Conservation (phyloP, 1,140 invertebrate genomes). For the Zophobas morio region DNA sequence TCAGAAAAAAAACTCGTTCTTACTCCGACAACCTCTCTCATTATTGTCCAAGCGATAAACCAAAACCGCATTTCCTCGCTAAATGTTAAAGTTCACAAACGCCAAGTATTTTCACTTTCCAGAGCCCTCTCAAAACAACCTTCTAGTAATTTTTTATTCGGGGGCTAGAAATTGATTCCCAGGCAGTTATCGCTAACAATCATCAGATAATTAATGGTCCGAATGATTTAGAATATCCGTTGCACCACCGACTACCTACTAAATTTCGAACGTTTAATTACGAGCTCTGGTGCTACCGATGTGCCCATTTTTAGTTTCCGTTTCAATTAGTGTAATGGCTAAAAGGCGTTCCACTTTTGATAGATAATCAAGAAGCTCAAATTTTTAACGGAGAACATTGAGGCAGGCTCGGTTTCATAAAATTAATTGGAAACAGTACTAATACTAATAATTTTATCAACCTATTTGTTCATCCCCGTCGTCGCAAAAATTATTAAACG, state of each 20-base stretch:
- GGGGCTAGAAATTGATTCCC: slow-evolving; percentile 1
- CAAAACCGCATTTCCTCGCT: too few relatives aligned
- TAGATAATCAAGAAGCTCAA: too few relatives aligned
- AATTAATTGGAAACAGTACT: too few relatives aligned
- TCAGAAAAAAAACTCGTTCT: slow-evolving; percentile 37
- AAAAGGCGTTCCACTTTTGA: slow-evolving; percentile 1
- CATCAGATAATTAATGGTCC: slow-evolving; percentile 15
- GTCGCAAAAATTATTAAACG: too few relatives aligned
- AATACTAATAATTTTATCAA: too few relatives aligned
- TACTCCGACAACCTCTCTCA: slow-evolving; percentile 1
- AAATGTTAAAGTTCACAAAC: too few relatives aligned
- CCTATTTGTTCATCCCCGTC: too few relatives aligned
- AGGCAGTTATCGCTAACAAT: slow-evolving; percentile 29
- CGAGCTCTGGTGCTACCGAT: slow-evolving; percentile 7
- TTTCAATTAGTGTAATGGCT: slow-evolving; percentile 11
- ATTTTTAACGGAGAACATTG: too few relatives aligned
- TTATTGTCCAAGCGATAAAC: neutral
- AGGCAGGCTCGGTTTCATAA: too few relatives aligned
- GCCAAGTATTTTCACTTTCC: too few relatives aligned
- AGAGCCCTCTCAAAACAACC: too few relatives aligned
- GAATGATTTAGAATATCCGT: slow-evolving; percentile 43
- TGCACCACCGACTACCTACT: slow-evolving; percentile 6
- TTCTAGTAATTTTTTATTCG: neutral
- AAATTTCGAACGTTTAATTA: slow-evolving; percentile 27
- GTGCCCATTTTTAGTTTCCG: neutral